Percentiles rank a stretch among this genome's conserved stretches.
Conservation (phyloP, 2,797 vertebrate species). For the Sarcoramphus papa region DNA sequence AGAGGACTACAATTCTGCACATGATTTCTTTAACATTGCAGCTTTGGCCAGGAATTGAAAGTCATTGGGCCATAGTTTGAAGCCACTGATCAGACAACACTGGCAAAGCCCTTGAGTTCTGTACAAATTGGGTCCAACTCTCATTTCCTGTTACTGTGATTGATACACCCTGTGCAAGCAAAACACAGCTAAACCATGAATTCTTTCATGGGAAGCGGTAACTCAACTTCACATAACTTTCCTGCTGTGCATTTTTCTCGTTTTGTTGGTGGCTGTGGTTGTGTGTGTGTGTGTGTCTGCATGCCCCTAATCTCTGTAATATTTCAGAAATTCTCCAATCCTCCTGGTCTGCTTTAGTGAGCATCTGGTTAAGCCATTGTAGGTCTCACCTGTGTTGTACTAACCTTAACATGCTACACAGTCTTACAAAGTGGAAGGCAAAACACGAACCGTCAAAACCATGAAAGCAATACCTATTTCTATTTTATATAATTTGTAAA, state of each 20-base stretch:
- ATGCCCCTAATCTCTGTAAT: neutral
- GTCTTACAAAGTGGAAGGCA: neutral
- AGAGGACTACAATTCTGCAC: neutral
- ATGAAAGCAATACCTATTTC: neutral
- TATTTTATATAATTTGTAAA: constrained; percentile 15
- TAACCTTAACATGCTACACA: neutral
- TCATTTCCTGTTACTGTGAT: neutral
- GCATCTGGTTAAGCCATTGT: neutral
- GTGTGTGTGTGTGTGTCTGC: neutral
- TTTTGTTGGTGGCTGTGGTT: neutral
- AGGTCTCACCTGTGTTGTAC: neutral
- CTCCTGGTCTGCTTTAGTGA: neutral
- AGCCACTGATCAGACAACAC: neutral
- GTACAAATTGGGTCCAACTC: neutral
- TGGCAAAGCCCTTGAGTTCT: neutral
- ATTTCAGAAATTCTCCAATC: neutral
- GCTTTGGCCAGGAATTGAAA: neutral
- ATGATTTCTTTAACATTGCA: neutral
- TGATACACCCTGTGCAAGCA: neutral
- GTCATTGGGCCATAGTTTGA: neutral
- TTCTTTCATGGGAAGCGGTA: neutral
- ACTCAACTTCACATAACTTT: neutral
- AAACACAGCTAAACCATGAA: neutral
- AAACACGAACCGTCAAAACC: neutral
- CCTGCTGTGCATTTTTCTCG: neutral